Base-by-base conservation (phyloP, 1,140 invertebrate genomes). In the Lerema accius region DNA sequence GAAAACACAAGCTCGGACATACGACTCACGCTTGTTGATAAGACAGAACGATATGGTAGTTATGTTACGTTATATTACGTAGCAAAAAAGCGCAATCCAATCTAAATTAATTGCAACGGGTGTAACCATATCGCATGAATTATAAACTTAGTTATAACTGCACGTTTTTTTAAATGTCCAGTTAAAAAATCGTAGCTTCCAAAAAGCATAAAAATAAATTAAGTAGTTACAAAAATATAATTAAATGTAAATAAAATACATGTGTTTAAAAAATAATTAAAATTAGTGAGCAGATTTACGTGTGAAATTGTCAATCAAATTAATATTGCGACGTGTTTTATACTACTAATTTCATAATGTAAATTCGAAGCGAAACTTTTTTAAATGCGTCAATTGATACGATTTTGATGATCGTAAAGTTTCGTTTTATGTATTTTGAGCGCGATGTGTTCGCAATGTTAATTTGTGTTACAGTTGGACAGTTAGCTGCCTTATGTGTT, bases 401-500 rank as follows among this genome's bases (percentile, higher is more conserved):
- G 6, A 32, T 32, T 32, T 66, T 66, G 64, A 61, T 61, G 48
- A 66, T 60, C 64, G 55, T 43, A 56, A 61, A 48, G 14, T 66
- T 17, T 46, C 15, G 32, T 16, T 42, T n/a, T 59, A 59, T 37
- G 55, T 39, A 68, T 39, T 11, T 60, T 32, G 55, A 58, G 55
- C 66, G 40, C 43, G 23, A 28, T 48, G 49, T 61, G 61, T 28
- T 16, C 48, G 53, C 40, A 45, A 63, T 63, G 42, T 63, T 58
- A 56, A 59, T 50, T 40, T 71, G 63, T 69, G 23, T 50, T 43
- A 59, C 26, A 37, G 42, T 63, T 15, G 35, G 39, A 69, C 65
- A 67, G 53, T 71, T 60, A 72, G 45, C 45, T 37, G 43, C 56
- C 65, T 68, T 73, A 77, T 62, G 65, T 60, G 56, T 63, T 56